Base-by-base conservation (phyloP, 2,113 vertebrate species). In the Oryzias javanicus region DNA sequence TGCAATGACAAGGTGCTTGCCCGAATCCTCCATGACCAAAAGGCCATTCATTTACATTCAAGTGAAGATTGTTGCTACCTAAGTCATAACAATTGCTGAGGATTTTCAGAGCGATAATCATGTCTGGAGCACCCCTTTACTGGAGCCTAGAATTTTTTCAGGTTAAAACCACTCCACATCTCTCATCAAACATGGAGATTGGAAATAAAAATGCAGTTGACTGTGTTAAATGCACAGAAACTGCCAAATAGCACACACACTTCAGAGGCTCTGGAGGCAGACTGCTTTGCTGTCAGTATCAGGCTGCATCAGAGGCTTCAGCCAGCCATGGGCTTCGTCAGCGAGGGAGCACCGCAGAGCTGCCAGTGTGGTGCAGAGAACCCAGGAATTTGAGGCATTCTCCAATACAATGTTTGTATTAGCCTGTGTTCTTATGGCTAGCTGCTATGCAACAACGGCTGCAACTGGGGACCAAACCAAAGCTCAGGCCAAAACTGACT, bases 81-180 rank as follows among this genome's bases (percentile, higher is more conserved):
- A 48, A 63, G 16, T 29, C 18, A 49, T 59, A 29, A 63, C 27
- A 40, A 27, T 67, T 7, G 29, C 2, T 45, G 22, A 15, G 8
- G 44, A 16, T 65, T 45, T 5, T 6, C 35, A 46, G 2, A 60
- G 49, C 29, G 41, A 69, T 55, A 41, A 63, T 54, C 25, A 50
- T 3, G 48, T 48, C 48, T n/a, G 72, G 64, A 71, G 72, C 74
- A 76, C 66, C 72, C 55, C 18, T 74, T 69, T 44, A 64, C 3
- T 7, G 41, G 8, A 66, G 46, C 25, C 48, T 25, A 52, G 64
- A 44, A 58, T 49, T 42, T 66, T 76, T 76, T 75, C 52, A 47
- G 78, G 81, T 89, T 87, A 89, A 80, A 85, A 85, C 64, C 86
- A 88, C 81, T 63, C 49, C 35, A 76, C 65, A 72, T 80, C 51